Evolutionary conservation across 2,888 invertebrate genomes (phyloP), one percentile per base, ranked within the genome.

Genomic region (Agelastica alni): DNA sequence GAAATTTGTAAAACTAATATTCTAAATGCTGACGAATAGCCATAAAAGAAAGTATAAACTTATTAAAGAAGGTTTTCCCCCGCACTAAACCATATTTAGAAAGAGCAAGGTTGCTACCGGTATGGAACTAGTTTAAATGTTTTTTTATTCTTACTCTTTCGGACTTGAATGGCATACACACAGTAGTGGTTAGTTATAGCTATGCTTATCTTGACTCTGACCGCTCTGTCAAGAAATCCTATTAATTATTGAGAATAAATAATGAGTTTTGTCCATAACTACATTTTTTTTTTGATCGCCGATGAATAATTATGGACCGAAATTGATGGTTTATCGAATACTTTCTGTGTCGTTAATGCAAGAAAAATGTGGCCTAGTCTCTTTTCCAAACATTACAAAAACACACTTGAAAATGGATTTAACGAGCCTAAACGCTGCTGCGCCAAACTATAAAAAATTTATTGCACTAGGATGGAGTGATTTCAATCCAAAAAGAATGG

Each of bases 131-230:
- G 59, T 63, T 61, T 61, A 54, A 41, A 43, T 51, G 18, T 56
- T 56, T 43, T 51, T 14, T 34, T 49, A 37, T 51, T 52, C 53
- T 49, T 57, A 46, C 47, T 51, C 45, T 57, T 48, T 60, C 31
- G 37, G 44, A 56, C 52, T 49, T 46, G 51, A 49, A 49, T 49
- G 41, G 48, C 41, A 49, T 44, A 53, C 43, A 51, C 59, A 37
- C 37, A 37, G 20, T 13, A 57, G 61, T 59, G 60, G 63, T 60
- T 61, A 51, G 39, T 53, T 58, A 57, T 58, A 58, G 45, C 56
- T 59, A 58, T 58, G 60, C 60, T 63, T 62, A 64, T 64, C 60
- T 64, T 53, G 20, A 44, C 16, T 55, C 53, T 57, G 58, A 54
- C 61, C 59, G 58, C 60, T 62, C 59, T 56, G 61, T 61, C 62